Evolutionary conservation across 2,113 vertebrate genomes (phyloP), one percentile per base, ranked within the genome.

Genomic region (Oryzias woworae): DNA sequence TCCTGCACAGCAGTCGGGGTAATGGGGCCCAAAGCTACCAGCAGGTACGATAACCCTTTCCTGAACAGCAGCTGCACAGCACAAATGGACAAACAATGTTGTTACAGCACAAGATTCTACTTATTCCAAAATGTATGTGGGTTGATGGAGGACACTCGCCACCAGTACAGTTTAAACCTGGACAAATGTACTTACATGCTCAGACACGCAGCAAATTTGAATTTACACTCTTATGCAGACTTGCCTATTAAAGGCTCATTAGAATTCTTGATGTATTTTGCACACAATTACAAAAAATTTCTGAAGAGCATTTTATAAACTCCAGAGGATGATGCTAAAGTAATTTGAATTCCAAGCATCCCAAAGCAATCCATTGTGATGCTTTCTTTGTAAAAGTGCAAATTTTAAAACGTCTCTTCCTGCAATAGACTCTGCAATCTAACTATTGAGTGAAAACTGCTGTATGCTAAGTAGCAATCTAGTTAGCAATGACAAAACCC

Each of bases 11-110:
- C 59, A 68, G 72, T 66, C 58, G 72, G 75, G 80, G 74, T 81
- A 81, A 84, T 79, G 70, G 58, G 72, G 77, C 80, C 72, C 75
- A 74, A 73, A 67, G 20, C 52, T 28, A 51, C 28, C 75, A 69
- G 79, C 73, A 71, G 69, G 73, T 76, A 67, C 71, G 70, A 4
- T 82, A 81, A 85, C 73, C 74, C 20, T 23, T 69, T 80, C 85
- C 66, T 56, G 80, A 50, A 56, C 64, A 13, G 53, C 3, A 59
- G 61, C 66, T 66, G 63, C 57, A 65, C 49, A 53, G 26, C 60
- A 53, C 50, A 75, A 78, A 69, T 53, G 10, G 62, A 69, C 48
- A 31, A 14, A 20, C 3, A 51, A 73, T 42, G n/a, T 60, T 67
- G 43, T n/a, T 0, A 59, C 46, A 61, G 7, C 4, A 1, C 42